phyloP scores from a whole-genome alignment of 37 sponge, comb jelly and placozoan species.

The Haliclona indistincta region DNA sequence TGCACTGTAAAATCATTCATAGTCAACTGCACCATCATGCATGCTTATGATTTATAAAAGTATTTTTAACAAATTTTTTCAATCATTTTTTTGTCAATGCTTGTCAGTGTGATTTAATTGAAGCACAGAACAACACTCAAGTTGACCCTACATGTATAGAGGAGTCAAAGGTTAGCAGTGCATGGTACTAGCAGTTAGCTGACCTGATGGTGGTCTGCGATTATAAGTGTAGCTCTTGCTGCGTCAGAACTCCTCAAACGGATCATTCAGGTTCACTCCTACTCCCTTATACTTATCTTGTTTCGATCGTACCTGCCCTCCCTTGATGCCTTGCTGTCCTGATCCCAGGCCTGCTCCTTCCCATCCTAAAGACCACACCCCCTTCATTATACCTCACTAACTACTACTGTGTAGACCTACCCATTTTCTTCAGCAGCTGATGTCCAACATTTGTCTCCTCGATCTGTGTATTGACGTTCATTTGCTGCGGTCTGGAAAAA shows the following conservation, averaged over 20 bases:
- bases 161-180: too few relatives aligned
- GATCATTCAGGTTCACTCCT: conserved; percentile 68
- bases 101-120: too few relatives aligned
- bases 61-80: too few relatives aligned
- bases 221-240: conserved; percentile 90
- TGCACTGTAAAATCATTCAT: too few relatives aligned
- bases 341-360: conserved; percentile 86
- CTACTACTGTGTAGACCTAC: conserved; percentile 34
- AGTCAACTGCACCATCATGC: too few relatives aligned
- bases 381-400: neutral
- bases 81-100: too few relatives aligned
- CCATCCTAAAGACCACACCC: conserved; percentile 68
- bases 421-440: conserved; percentile 86
- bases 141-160: too few relatives aligned
- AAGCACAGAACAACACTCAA: too few relatives aligned
- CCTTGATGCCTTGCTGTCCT: conserved; percentile 75
- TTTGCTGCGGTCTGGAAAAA: too few relatives aligned
- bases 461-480: too few relatives aligned
- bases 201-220: conserved; percentile 46
- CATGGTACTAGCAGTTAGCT: too few relatives aligned
- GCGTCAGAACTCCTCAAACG: conserved; percentile 85
- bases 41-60: too few relatives aligned
- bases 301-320: conserved; percentile 80
- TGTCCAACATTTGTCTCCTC: conserved; percentile 80
- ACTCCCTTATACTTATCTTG: conserved; percentile 85